Evolutionary conservation across 2,888 invertebrate species (phyloP), one percentile per base, ranked within the genome.

Genomic region (Sialis fuliginosa): DNA sequence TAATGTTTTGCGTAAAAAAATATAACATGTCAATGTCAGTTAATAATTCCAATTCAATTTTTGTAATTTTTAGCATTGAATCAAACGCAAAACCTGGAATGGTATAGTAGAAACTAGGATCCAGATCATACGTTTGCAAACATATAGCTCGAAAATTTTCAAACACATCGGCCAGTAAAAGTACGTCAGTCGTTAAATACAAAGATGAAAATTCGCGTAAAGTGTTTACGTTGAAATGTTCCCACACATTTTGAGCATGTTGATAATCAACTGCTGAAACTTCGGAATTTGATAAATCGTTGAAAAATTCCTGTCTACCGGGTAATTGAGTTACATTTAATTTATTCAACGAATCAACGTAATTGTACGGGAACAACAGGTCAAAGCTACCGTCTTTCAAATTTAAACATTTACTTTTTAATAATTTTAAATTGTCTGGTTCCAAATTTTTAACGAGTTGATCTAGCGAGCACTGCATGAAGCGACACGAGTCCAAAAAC

Each of bases 111-210:
- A 58, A 56, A 32, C 53, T 50, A 5, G 58, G 54, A 53, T 63
- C 60, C 30, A 62, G 50, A 6, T 12, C 9, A 46, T 64, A 62
- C 5, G 53, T 54, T 22, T 48, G n/a, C 5, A 56, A 33, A 44
- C 57, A 57, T 1, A 48, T 52, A 5, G 48, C n/a, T 6, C 61
- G 41, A 51, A 62, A 63, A 48, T 61, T 57, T 51, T 63, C 62
- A 50, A 62, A 62, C 6, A 62, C 52, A 45, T 63, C 62, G 4
- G 56, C 54, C 33, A 61, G 48, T 5, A 63, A 48, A n/a, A 62
- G 46, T 1, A 64, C 56, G 51, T 65, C 62, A 1, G 57, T 57
- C 52, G 58, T 60, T 30, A 63, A 40, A 49, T 63, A 62, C 3
- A 62, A 12, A 34, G 61, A 57, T 2, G 54, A 53, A 48, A 63